Percentiles rank a stretch among this genome's conserved stretches.
Conservation (phyloP, 2,888 invertebrate species). For the Lasioglossum marginatum region DNA sequence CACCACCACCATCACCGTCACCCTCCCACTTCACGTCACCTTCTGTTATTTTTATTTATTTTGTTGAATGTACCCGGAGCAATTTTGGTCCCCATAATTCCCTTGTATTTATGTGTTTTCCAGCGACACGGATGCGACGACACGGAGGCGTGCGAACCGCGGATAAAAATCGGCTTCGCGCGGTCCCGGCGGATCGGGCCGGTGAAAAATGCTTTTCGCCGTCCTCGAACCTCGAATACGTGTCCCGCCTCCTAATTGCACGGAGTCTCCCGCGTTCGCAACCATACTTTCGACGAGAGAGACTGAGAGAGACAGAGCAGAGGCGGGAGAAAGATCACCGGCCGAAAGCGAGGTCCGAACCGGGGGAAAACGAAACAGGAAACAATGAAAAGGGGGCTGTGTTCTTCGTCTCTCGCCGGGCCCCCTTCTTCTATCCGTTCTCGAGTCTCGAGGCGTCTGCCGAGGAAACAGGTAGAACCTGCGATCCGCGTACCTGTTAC, state of each 20-base stretch:
- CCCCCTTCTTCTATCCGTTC: conserved; percentile 1
- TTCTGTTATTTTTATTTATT: conserved; percentile 17
- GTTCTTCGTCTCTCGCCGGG: not conserved
- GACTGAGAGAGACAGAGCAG: not conserved
- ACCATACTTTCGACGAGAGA: conserved; percentile 19
- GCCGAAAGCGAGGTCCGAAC: not conserved
- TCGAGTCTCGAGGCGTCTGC: conserved; percentile 49
- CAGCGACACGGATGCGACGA: conserved; percentile 18
- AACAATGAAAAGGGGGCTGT: not conserved
- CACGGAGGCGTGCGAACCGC: conserved; percentile 13
- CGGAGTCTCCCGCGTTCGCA: conserved; percentile 13
- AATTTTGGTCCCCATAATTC: conserved; percentile 53
- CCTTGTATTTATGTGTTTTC: conserved; percentile 49
- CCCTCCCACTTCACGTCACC: not conserved
- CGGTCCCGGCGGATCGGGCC: conserved; percentile 20
- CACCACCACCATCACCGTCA: not conserved
- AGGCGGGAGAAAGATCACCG: conserved; percentile 4
- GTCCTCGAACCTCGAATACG: conserved; percentile 34
- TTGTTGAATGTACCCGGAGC: conserved; percentile 47
- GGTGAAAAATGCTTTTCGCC: conserved; percentile 39
- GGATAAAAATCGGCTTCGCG: conserved; percentile 33
- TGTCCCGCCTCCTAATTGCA: conserved; percentile 45
- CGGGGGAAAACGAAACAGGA: conserved; percentile 11
- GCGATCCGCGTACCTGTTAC: conserved; percentile 64
- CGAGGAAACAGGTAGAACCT: conserved; percentile 64